Conservation (phyloP, 2,113 vertebrate genomes). For the Coptodon rendalli region DNA sequence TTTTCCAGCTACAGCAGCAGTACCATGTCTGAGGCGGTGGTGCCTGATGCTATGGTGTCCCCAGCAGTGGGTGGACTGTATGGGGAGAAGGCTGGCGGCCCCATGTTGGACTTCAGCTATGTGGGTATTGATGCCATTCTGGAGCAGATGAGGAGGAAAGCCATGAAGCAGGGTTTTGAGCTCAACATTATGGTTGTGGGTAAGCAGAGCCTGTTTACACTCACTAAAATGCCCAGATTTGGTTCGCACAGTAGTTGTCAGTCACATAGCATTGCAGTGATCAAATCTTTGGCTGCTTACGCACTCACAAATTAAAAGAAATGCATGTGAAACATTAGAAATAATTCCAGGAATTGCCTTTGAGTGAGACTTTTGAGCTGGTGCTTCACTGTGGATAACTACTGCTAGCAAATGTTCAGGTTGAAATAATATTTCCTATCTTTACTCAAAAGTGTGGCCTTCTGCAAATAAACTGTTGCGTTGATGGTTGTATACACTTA, state of each 20-base stretch:
- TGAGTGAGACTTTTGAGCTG: background rate
- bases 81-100: conserved; percentile 68
- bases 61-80: conserved; percentile 56
- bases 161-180: conserved; percentile 98
- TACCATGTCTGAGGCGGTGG: conserved; percentile 81
- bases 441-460: background rate
- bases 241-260: background rate
- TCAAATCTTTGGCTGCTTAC: background rate
- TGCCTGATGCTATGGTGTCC: conserved; percentile 48
- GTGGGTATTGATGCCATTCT: conserved; percentile 97
- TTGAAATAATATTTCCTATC: background rate
- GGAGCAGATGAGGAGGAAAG: conserved; percentile 97
- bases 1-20: conserved; percentile 65
- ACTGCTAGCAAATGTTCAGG: background rate
- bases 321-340: background rate
- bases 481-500: background rate
- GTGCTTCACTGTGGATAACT: background rate
- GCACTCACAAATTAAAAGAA: background rate
- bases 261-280: background rate
- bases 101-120: conserved; percentile 85
- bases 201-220: conserved; percentile 9
- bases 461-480: background rate
- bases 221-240: background rate
- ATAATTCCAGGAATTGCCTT: background rate
- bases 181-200: conserved; percentile 91